Conservation (phyloP, 1,140 invertebrate genomes). For the Vollenhovia emeryi region DNA sequence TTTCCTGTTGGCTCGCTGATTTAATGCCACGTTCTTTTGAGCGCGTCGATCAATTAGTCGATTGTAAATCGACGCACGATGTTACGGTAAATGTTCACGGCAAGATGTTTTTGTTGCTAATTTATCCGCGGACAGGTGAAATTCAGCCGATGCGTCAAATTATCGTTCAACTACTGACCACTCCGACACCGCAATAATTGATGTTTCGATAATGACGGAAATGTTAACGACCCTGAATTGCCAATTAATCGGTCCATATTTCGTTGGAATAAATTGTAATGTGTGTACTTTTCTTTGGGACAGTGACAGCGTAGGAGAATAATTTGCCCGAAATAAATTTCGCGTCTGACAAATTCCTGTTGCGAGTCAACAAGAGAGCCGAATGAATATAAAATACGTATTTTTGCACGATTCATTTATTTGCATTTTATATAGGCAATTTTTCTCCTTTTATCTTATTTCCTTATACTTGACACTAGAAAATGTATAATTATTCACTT, state of each 20-base stretch:
- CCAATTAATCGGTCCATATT: not conserved
- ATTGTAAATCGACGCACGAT: not conserved
- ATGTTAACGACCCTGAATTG: conserved; percentile 8
- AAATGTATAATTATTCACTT: not conserved
- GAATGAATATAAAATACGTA: not conserved
- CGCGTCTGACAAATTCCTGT: not conserved
- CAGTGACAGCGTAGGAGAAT: not conserved
- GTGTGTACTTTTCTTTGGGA: not conserved
- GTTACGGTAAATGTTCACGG: conserved; percentile 20
- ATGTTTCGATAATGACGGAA: conserved; percentile 46
- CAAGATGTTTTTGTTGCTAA: conserved; percentile 24
- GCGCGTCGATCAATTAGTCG: conserved; percentile 8
- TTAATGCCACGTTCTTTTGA: conserved; percentile 38
- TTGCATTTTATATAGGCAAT: not conserved
- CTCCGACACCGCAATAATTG: conserved; percentile 20
- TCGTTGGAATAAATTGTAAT: not conserved
- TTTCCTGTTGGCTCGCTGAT: conserved; percentile 10
- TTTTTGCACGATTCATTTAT: not conserved
- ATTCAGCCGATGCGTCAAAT: conserved; percentile 1
- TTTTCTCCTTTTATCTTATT: not conserved
- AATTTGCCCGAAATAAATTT: not conserved
- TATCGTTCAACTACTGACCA: conserved; percentile 8
- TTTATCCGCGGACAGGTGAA: conserved; percentile 23
- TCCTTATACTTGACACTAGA: not conserved
- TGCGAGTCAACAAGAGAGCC: not conserved